These are phyloP conservation scores for Bombus turneri DNA, from an alignment of 1,140 invertebrate species.

Conservation along the genomic window DNA sequence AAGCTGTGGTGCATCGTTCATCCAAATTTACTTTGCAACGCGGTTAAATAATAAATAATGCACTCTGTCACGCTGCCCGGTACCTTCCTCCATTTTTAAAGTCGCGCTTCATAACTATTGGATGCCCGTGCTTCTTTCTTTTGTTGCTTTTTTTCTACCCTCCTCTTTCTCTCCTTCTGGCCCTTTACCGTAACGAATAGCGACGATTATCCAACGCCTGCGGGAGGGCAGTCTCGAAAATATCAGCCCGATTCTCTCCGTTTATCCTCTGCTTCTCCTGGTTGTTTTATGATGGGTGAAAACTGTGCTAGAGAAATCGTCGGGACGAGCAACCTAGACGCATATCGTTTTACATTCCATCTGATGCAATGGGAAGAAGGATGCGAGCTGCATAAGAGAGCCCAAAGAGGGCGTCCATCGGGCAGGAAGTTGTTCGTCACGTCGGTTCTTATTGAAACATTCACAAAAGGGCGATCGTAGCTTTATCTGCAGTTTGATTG, in stretches of 20 bases:
- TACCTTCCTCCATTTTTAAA: constrained; percentile 55
- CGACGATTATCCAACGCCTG: constrained; percentile 6
- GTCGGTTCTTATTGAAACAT: constrained; percentile 80
- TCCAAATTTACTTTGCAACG: constrained; percentile 56
- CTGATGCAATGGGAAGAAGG: not conserved
- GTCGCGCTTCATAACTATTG: constrained; percentile 52
- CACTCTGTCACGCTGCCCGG: constrained; percentile 47
- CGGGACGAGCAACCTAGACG: not conserved
- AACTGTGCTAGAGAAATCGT: not conserved
- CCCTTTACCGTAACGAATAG: not conserved
- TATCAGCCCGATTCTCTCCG: not conserved
- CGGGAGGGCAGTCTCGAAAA: not conserved
- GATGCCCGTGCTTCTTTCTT: constrained; percentile 11
- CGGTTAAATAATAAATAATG: constrained; percentile 55
- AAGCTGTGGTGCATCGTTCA: constrained; percentile 50
- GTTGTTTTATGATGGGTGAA: not conserved
- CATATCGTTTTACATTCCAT: constrained; percentile 3
- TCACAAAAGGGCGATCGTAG: constrained; percentile 81
- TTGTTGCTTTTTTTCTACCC: not conserved
- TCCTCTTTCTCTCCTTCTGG: not conserved
- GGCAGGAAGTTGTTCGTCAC: constrained; percentile 70
- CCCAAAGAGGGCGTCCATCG: constrained; percentile 26
- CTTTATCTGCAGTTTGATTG: constrained; percentile 83
- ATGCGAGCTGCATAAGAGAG: constrained; percentile 37
- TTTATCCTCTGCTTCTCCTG: not conserved